Conservation (phyloP, 2,113 vertebrate species). For the Tyto alba region DNA sequence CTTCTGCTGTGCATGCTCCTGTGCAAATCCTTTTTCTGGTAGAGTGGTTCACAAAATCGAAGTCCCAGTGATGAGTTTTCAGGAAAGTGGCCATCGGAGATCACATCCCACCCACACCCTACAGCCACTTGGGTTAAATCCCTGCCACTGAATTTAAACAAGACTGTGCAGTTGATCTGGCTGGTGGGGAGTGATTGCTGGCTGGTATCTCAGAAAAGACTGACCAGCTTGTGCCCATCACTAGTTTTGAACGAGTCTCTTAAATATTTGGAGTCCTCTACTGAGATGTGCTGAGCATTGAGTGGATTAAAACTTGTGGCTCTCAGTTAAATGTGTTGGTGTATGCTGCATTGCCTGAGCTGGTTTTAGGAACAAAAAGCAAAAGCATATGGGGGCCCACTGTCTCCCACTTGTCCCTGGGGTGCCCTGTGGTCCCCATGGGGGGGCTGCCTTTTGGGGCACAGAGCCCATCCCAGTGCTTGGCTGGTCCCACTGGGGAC, state of each 20-base stretch:
- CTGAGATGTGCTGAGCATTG: not conserved
- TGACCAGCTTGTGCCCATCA: fast-evolving
- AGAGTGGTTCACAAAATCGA: not conserved
- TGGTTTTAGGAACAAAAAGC: not conserved
- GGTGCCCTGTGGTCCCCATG: fast-evolving
- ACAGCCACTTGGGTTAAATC: not conserved
- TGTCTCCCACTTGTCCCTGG: not conserved
- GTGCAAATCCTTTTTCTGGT: not conserved
- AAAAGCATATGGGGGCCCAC: not conserved
- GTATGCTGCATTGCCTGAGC: too few species aligned
- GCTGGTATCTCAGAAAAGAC: not conserved
- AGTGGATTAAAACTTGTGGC: not conserved
- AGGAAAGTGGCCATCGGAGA: not conserved
- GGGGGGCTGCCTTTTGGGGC: not conserved
- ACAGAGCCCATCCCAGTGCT: fast-evolving
- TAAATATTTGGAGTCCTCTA: not conserved
- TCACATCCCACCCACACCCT: fast-evolving
- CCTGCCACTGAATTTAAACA: not conserved
- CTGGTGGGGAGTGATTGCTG: not conserved
- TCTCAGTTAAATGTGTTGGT: not conserved
- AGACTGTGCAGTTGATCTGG: not conserved
- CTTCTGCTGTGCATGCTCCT: not conserved
- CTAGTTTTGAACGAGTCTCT: not conserved
- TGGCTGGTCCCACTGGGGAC: fast-evolving
- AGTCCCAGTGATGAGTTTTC: not conserved